These are phyloP conservation scores for Aphelinus atriplicis DNA, from an alignment of 1,140 invertebrate species.

Conservation along the genomic window DNA sequence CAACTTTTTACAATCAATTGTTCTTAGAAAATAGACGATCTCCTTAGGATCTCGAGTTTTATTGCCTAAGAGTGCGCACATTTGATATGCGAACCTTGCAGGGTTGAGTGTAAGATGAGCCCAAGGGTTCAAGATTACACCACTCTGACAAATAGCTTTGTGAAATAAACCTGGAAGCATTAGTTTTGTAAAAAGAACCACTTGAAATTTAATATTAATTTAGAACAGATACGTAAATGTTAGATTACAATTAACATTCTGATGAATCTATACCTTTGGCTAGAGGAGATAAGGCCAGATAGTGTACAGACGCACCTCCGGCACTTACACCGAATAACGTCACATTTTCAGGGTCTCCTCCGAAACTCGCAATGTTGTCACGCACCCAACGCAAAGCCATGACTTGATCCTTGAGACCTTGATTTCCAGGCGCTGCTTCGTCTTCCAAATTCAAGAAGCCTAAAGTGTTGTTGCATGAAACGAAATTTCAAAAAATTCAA, in stretches of 20 bases:
- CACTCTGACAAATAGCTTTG: constrained; percentile 66
- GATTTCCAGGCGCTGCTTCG: constrained; percentile 1
- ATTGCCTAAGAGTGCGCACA: constrained; percentile 54
- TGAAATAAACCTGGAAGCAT: constrained; percentile 52
- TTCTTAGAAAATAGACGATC: constrained; percentile 53
- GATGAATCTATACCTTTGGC: constrained; percentile 15
- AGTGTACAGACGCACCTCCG: constrained; percentile 62
- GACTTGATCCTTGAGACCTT: no score
- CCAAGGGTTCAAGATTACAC: constrained; percentile 79
- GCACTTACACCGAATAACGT: constrained; percentile 73
- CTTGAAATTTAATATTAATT: background rate
- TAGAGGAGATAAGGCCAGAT: constrained; percentile 38
- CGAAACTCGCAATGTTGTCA: no score
- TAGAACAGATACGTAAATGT: background rate
- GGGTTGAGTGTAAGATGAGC: constrained; percentile 67
- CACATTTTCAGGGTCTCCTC: constrained; percentile 63
- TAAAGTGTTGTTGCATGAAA: background rate
- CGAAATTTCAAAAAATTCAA: no score
- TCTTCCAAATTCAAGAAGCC: constrained; percentile 45
- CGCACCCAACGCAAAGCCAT: no score
- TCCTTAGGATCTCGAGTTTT: constrained; percentile 42
- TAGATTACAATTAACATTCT: background rate
- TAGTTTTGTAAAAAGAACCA: constrained; percentile 75
- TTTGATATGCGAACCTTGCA: constrained; percentile 48
- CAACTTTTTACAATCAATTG: constrained; percentile 31